Percentiles rank a stretch among this genome's conserved stretches.
phyloP scores from a whole-genome alignment of 2,113 vertebrate species.

The Gnathonemus longibarbis region DNA sequence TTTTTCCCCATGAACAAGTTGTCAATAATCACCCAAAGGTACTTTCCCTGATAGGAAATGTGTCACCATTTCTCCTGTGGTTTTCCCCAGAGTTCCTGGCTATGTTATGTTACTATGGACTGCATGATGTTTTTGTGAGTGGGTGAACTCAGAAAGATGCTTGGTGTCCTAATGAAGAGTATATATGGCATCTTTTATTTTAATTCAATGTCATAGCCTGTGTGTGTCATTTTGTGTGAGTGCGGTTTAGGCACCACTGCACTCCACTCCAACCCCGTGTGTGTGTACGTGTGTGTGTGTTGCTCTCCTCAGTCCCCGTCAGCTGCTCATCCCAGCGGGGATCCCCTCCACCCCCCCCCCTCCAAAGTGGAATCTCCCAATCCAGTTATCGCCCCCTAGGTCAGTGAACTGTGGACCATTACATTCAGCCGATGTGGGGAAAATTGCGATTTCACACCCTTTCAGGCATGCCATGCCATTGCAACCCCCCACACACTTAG shows the following conservation, averaged over 20 bases:
- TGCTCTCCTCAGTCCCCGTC: not conserved
- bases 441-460: slow-evolving; percentile 18
- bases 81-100: not conserved
- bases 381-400: not conserved
- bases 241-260: not conserved
- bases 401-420: not conserved
- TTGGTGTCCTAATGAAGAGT: not conserved
- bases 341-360: not conserved
- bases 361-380: not conserved
- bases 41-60: not conserved
- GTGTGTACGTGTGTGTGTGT: not conserved
- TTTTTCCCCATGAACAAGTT: not conserved
- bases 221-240: not conserved
- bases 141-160: not conserved
- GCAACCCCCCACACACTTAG: not conserved
- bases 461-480: not conserved
- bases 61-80: not conserved
- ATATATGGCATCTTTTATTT: not conserved
- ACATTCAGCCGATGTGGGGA: not conserved
- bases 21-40: not conserved
- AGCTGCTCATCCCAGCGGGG: not conserved
- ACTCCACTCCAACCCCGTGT: not conserved
- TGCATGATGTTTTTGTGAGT: not conserved
- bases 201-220: not conserved
- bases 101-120: not conserved